A percentile compares a stretch with the other conserved stretches of the same genome.
Evolutionary conservation across 2,888 invertebrate species (phyloP).

Genomic region (Plebejus anna): DNA sequence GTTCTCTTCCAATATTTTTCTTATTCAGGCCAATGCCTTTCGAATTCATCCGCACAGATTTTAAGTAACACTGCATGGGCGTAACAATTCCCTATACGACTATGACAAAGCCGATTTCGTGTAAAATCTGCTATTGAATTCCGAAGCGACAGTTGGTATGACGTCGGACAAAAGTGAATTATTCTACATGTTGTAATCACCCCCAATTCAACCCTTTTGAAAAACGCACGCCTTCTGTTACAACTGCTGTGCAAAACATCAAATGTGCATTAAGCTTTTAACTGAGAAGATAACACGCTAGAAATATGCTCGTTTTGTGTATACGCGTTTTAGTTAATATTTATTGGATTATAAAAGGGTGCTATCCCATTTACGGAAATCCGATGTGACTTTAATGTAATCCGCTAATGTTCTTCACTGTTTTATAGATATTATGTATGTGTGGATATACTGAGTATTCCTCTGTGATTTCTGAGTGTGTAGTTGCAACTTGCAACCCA

Average conservation of each 20-base stretch:
- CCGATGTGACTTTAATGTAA: not conserved
- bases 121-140: conserved; percentile 33
- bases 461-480: not conserved
- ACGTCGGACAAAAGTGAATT: conserved; percentile 37
- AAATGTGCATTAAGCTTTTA: conserved; percentile 30
- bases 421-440: not conserved
- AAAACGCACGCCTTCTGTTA: conserved; percentile 53
- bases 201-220: conserved; percentile 47
- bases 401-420: not conserved
- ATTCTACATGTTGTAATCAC: conserved; percentile 39
- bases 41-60: conserved; percentile 43
- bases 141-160: conserved; percentile 33
- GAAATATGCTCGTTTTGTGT: not conserved
- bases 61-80: conserved; percentile 52
- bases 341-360: not conserved
- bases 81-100: conserved; percentile 44
- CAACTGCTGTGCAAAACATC: conserved; percentile 44
- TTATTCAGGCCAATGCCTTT: not conserved
- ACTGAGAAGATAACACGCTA: conserved; percentile 9
- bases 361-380: not conserved
- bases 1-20: not conserved
- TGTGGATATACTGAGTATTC: not conserved
- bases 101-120: conserved; percentile 32
- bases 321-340: not conserved
- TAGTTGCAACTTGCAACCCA: conserved; percentile 30